These are phyloP conservation scores for Halocaridina rubra DNA, from an alignment of 2,888 invertebrate genomes.

Conservation along the genomic window DNA sequence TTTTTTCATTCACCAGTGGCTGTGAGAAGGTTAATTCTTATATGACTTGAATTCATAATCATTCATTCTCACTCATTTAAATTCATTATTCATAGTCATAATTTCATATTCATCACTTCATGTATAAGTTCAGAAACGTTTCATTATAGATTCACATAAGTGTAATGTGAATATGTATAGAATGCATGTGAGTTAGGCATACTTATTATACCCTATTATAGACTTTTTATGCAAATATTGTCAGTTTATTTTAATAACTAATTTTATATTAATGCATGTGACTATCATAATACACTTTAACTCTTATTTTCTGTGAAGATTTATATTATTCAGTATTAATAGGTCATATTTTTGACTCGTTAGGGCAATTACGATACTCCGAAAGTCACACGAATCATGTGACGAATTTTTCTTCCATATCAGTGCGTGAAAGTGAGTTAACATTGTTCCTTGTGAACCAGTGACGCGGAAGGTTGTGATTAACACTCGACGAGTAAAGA, in stretches of 20 bases:
- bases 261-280: too few relatives aligned
- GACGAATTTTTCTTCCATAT: background rate
- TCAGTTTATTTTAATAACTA: background rate
- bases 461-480: too few relatives aligned
- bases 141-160: background rate
- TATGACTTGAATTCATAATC: background rate
- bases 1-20: background rate
- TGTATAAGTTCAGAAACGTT: too few relatives aligned
- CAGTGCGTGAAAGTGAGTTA: background rate
- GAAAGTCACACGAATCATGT: too few relatives aligned
- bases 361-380: background rate
- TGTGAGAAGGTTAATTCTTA: slow-evolving; percentile 20
- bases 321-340: background rate
- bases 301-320: too few relatives aligned
- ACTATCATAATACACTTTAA: too few relatives aligned
- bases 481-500: too few relatives aligned
- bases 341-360: background rate
- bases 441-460: too few relatives aligned
- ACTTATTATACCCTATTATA: too few relatives aligned
- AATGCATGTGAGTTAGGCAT: background rate
- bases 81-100: background rate
- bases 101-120: background rate
- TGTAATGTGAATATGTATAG: background rate
- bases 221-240: too few relatives aligned
- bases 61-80: background rate